Evolutionary conservation across 2,797 vertebrate genomes (phyloP).

Genomic region (Otus scops): DNA sequence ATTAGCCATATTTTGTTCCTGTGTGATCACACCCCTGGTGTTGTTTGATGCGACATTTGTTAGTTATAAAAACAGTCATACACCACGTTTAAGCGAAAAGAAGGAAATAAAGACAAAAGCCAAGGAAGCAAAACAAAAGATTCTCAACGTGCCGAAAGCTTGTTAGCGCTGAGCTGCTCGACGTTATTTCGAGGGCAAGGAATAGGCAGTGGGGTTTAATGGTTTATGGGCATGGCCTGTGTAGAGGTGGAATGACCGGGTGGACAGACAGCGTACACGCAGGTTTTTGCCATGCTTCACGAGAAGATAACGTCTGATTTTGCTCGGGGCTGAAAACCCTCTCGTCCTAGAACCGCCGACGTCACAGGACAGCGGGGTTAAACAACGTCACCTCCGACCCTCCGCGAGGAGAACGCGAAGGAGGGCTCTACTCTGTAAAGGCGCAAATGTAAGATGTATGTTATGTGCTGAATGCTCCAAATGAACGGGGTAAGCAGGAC

Average conservation of each 20-base stretch:
- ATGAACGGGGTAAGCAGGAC: slow-evolving; percentile 44
- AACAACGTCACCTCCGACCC: not conserved
- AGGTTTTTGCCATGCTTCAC: slow-evolving; percentile 13
- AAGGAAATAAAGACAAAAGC: slow-evolving; percentile 28
- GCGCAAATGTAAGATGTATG: slow-evolving; percentile 46
- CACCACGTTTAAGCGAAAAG: not conserved
- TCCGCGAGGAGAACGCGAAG: not conserved
- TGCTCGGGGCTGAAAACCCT: not conserved
- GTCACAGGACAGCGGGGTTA: not conserved
- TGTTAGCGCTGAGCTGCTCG: slow-evolving; percentile 13
- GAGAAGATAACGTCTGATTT: not conserved
- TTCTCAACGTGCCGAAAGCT: not conserved
- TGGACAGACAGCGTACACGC: not conserved
- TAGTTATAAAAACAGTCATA: not conserved
- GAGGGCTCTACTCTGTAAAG: slow-evolving; percentile 22
- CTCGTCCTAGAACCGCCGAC: not conserved
- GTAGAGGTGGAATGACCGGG: slow-evolving; percentile 17
- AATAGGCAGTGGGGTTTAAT: slow-evolving; percentile 22
- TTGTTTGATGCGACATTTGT: not conserved
- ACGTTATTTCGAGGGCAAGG: not conserved
- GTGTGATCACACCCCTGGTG: not conserved
- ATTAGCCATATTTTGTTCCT: not conserved
- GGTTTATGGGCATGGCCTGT: slow-evolving; percentile 52
- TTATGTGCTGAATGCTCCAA: slow-evolving; percentile 47
- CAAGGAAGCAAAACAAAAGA: slow-evolving; percentile 26